A percentile compares a stretch with the other conserved stretches of the same genome.
Conservation (phyloP, 2,113 vertebrate genomes). For the Melanocharis versteri region DNA sequence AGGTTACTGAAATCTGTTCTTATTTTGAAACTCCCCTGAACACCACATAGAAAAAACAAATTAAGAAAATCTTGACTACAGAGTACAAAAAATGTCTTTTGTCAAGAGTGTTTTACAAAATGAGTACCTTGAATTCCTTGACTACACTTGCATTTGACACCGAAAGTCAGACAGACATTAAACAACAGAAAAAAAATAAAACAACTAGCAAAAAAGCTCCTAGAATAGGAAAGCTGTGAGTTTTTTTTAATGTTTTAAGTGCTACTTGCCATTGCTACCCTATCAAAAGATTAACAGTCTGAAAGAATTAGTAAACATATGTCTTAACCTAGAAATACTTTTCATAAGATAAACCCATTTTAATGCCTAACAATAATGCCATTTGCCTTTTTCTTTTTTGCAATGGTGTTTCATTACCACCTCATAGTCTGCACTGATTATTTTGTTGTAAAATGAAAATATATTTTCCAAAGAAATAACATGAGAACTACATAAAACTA, state of each 20-base stretch:
- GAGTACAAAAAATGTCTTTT: neutral
- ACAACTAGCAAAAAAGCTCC: neutral
- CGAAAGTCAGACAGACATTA: neutral
- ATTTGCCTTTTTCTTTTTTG: neutral
- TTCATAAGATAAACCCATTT: neutral
- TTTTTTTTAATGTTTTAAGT: neutral
- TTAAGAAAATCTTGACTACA: neutral
- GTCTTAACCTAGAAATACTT: neutral
- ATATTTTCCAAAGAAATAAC: neutral
- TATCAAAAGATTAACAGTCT: neutral
- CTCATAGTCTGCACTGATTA: neutral
- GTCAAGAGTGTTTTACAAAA: neutral
- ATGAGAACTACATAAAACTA: neutral
- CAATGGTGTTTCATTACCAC: neutral
- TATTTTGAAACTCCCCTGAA: neutral
- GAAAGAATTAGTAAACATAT: neutral
- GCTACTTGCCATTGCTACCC: neutral
- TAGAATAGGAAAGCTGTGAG: neutral
- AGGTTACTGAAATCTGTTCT: neutral
- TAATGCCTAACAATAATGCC: neutral
- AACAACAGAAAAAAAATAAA: neutral
- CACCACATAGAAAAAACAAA: neutral
- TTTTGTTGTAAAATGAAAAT: neutral
- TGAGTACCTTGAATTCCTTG: neutral
- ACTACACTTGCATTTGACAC: neutral